These are phyloP conservation scores for Xenus cinereus DNA, from an alignment of 2,113 vertebrate species.

Conservation along the genomic window DNA sequence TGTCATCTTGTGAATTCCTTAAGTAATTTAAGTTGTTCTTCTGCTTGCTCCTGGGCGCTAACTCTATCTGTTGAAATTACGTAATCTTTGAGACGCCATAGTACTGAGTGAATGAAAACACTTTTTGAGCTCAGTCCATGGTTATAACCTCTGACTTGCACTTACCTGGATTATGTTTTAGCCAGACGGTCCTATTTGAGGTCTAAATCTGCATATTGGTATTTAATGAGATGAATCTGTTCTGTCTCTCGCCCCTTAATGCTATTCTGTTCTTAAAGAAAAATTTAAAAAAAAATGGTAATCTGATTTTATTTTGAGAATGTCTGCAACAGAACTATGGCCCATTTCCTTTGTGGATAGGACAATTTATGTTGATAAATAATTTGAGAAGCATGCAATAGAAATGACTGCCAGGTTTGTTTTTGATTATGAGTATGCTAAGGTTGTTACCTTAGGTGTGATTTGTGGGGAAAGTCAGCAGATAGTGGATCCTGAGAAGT, in stretches of 20 bases:
- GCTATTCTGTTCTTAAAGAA: not conserved
- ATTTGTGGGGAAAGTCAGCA: not conserved
- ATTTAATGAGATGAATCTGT: not conserved
- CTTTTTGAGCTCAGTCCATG: not conserved
- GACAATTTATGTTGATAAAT: not conserved
- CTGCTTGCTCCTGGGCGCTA: not conserved
- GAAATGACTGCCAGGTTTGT: not conserved
- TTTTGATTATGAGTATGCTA: not conserved
- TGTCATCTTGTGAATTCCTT: not conserved
- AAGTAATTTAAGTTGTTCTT: not conserved
- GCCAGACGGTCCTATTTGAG: not conserved
- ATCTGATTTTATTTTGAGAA: not conserved
- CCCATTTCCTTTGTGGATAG: not conserved
- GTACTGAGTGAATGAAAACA: not conserved
- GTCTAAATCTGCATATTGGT: not conserved
- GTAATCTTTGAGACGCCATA: not conserved
- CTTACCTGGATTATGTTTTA: not conserved
- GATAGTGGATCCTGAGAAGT: not conserved
- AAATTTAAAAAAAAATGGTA: not conserved
- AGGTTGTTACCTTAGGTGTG: not conserved
- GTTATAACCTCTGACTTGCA: not conserved
- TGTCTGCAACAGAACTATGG: not conserved
- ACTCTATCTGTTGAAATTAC: not conserved
- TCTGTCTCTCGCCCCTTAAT: not conserved
- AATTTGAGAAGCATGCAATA: not conserved